Conservation (phyloP, 1,140 invertebrate species). For the Heliconius himera region DNA sequence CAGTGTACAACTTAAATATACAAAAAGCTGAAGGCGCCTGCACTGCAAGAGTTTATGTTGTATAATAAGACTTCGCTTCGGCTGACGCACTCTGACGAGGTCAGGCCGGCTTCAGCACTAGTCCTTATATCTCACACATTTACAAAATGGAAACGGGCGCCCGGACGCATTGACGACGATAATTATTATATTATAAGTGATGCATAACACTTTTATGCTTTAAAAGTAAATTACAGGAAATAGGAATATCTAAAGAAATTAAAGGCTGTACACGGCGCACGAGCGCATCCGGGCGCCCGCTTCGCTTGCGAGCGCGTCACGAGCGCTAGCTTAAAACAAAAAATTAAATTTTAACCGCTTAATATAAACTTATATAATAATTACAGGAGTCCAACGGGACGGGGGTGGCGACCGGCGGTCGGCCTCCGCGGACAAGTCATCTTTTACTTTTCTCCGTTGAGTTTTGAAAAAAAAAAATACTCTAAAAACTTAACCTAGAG, state of each 20-base stretch:
- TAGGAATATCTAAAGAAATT: not conserved
- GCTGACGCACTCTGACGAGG: not conserved
- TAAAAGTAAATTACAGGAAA: not conserved
- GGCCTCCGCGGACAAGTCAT: not conserved
- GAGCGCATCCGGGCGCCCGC: not conserved
- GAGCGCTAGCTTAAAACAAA: slow-evolving; percentile 15
- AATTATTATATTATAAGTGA: not conserved
- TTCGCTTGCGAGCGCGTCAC: not conserved
- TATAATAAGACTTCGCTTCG: too few relatives aligned
- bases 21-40: too few relatives aligned
- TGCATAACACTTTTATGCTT: not conserved
- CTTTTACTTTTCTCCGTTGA: not conserved
- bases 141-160: not conserved
- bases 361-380: slow-evolving; percentile 29
- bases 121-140: not conserved
- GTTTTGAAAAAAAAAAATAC: too few relatives aligned
- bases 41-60: not conserved
- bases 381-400: not conserved
- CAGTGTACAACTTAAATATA: too few relatives aligned
- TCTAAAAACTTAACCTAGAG: too few relatives aligned
- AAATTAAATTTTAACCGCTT: slow-evolving; percentile 31
- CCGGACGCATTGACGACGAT: not conserved
- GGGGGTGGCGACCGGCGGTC: too few relatives aligned
- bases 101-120: not conserved
- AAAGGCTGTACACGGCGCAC: not conserved